Base-by-base conservation (phyloP, 23 tunicate species). In the Aplidium turbinatum region DNA sequence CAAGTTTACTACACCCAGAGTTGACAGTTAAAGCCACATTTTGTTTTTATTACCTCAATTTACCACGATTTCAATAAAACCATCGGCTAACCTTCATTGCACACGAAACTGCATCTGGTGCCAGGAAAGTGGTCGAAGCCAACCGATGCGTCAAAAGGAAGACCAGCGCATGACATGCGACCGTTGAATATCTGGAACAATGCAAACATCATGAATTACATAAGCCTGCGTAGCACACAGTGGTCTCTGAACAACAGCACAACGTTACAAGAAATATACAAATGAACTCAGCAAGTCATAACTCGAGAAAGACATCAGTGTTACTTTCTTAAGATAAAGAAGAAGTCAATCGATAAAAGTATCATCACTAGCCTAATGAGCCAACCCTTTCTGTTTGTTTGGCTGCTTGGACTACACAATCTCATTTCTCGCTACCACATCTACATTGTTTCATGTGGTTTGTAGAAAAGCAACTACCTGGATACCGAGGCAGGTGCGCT, bases 61-160 rank as follows among this genome's bases (percentile, higher is more conserved):
- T n/a, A n/a, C n/a, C n/a, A n/a, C n/a, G n/a, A n/a, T n/a, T n/a
- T n/a, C n/a, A n/a, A n/a, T n/a, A n/a, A n/a, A n/a, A n/a, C n/a
- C n/a, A n/a, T n/a, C n/a, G n/a, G n/a, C n/a, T n/a, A n/a, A 82
- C 87, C 87, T 60, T 52, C 19, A 18, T 82, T 39, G 55, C 87
- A 82, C 1, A 34, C 0, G 30, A 76, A 47, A 33, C 33, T 2
- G 52, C 87, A 82, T 62, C 63, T 58, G 0, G 87, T 73, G 35
- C 87, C 87, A 33, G 78, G 69, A 2, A 34, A 47, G 22, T 73
- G 54, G 3, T 63, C 79, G 38, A 35, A 82, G 35, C 85, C 85
- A 21, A 30, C 22, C 22, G 57, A 76, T 31, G 68, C 56, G 22
- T 38, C 38, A 0, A 72, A 38, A 5, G 32, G 31, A 16, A 47